phyloP scores from a whole-genome alignment of 2,888 invertebrate species.

The Autographa gamma region DNA sequence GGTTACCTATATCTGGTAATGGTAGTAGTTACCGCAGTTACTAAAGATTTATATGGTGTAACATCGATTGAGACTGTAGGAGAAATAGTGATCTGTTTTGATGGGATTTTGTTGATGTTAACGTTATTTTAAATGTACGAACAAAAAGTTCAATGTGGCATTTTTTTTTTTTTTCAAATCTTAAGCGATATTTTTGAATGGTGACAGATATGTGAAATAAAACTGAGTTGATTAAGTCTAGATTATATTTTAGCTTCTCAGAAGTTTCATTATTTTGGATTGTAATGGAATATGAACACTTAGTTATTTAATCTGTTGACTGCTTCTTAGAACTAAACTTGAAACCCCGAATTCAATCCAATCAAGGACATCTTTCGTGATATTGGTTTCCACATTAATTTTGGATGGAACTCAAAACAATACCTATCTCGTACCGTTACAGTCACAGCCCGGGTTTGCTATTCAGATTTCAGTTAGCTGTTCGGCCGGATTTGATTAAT shows the following conservation, averaged over 20 bases:
- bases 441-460: slow-evolving; percentile 68
- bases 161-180: too few relatives aligned
- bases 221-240: too few relatives aligned
- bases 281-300: too few relatives aligned
- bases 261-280: too few relatives aligned
- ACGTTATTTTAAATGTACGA: too few relatives aligned
- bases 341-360: neutral
- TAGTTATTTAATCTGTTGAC: too few relatives aligned
- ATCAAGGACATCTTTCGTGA: neutral
- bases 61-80: neutral
- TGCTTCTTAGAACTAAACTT: too few relatives aligned
- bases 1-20: slow-evolving; percentile 56
- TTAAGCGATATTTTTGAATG: too few relatives aligned
- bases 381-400: slow-evolving; percentile 9
- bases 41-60: neutral
- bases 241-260: too few relatives aligned
- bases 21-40: slow-evolving; percentile 6
- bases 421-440: slow-evolving; percentile 18
- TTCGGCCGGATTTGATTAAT: slow-evolving; percentile 78
- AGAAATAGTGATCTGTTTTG: neutral
- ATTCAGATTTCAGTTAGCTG: slow-evolving; percentile 81
- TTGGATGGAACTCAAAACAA: slow-evolving; percentile 3
- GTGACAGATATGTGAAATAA: too few relatives aligned
- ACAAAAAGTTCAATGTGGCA: too few relatives aligned
- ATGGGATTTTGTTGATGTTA: neutral